A percentile compares a stretch with the other conserved stretches of the same genome.
These are phyloP conservation scores for Stomatorhinus walkeri DNA, from an alignment of 2,797 vertebrate genomes.

Conservation along the genomic window DNA sequence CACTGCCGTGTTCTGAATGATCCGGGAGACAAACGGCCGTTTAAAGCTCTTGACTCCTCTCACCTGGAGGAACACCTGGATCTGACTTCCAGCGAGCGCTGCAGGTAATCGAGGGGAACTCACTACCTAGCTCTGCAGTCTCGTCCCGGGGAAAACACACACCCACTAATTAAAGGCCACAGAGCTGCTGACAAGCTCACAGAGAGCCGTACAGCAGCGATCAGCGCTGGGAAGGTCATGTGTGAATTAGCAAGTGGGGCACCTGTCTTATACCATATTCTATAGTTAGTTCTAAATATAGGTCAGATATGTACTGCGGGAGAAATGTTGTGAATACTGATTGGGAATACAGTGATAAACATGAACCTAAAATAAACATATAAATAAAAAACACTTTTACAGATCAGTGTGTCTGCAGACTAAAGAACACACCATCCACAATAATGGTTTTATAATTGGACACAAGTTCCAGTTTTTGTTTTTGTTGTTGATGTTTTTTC, in stretches of 20 bases:
- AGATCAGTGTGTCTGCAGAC: neutral
- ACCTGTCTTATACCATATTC: neutral
- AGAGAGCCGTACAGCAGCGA: neutral
- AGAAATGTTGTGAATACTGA: neutral
- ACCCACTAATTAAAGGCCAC: neutral
- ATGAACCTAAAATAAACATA: neutral
- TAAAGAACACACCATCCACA: neutral
- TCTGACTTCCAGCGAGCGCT: neutral
- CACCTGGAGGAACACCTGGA: neutral
- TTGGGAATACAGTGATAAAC: neutral
- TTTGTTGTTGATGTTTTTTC: neutral
- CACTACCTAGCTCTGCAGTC: neutral
- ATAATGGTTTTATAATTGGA: neutral
- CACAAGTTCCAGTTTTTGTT: neutral
- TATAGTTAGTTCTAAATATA: constrained; percentile 12
- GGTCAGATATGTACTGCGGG: neutral
- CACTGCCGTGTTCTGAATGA: neutral
- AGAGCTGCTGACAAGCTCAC: neutral
- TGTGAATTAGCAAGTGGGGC: constrained; percentile 22
- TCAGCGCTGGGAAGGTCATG: constrained; percentile 2
- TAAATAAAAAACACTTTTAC: neutral
- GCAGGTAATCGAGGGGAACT: neutral
- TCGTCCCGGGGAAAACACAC: neutral
- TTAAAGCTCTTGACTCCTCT: neutral
- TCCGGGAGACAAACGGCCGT: neutral